Conservation (phyloP, 2,113 vertebrate species). For the Anarhynchus alexandrinus region DNA sequence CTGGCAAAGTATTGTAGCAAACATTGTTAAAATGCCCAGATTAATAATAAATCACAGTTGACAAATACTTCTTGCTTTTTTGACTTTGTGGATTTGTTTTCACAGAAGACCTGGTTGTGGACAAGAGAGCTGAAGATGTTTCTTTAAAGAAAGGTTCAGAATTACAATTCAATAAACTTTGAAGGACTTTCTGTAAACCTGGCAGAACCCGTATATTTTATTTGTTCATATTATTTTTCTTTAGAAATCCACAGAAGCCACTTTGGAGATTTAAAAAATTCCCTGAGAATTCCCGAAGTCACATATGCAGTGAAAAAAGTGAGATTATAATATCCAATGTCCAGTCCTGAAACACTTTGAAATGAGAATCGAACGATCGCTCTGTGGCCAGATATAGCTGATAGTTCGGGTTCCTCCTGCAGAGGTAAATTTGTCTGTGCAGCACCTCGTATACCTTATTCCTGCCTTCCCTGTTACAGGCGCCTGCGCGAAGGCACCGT, state of each 20-base stretch:
- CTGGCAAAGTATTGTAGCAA: background rate
- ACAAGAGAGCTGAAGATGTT: background rate
- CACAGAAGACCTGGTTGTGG: background rate
- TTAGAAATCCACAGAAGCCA: background rate
- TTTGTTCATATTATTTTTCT: background rate
- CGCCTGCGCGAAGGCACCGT: fast-evolving
- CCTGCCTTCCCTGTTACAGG: background rate
- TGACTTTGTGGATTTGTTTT: background rate
- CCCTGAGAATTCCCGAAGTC: background rate
- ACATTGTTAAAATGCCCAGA: background rate
- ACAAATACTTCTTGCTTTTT: background rate
- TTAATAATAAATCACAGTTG: background rate
- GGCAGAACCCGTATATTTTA: background rate
- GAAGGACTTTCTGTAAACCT: background rate
- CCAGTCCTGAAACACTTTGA: background rate
- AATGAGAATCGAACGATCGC: background rate
- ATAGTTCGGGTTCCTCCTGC: background rate
- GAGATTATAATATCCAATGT: background rate
- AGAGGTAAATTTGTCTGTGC: background rate
- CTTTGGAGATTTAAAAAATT: background rate
- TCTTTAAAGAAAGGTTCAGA: background rate
- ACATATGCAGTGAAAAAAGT: background rate
- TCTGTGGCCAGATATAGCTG: background rate
- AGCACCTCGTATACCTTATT: fast-evolving
- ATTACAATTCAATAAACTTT: background rate